Evolutionary conservation across 2,113 vertebrate species (phyloP).

Genomic region (Chaetops frenatus): DNA sequence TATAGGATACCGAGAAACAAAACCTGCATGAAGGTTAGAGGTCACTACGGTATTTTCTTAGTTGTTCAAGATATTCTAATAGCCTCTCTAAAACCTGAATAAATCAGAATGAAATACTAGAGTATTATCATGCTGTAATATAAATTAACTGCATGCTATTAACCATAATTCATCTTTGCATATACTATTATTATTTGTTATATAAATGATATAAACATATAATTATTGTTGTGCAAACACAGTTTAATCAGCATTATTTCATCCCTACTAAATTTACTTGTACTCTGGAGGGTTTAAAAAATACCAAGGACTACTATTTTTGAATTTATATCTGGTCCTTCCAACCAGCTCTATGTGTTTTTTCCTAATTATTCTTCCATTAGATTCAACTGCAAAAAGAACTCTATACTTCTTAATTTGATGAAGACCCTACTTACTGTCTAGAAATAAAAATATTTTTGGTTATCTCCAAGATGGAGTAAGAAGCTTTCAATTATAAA

Average conservation of each 20-base stretch:
- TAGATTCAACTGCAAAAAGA: background rate
- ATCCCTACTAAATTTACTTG: background rate
- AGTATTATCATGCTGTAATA: background rate
- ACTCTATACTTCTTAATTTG: background rate
- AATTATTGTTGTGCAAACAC: background rate
- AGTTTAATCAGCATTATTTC: background rate
- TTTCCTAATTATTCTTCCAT: background rate
- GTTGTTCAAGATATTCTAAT: background rate
- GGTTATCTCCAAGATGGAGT: background rate
- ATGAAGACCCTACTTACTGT: background rate
- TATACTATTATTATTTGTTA: background rate
- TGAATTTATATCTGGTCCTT: background rate
- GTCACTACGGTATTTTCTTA: background rate
- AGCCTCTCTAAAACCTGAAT: background rate
- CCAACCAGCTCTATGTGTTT: background rate
- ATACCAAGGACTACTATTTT: background rate
- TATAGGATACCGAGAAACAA: background rate
- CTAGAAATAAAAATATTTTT: background rate
- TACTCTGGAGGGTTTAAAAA: background rate
- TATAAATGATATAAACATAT: background rate
- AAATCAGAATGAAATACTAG: background rate
- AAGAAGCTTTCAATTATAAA: background rate
- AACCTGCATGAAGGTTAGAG: background rate
- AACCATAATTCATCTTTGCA: background rate
- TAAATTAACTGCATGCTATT: background rate